Conservation (phyloP, 2,888 invertebrate genomes). For the Glaucopsyche alexis region DNA sequence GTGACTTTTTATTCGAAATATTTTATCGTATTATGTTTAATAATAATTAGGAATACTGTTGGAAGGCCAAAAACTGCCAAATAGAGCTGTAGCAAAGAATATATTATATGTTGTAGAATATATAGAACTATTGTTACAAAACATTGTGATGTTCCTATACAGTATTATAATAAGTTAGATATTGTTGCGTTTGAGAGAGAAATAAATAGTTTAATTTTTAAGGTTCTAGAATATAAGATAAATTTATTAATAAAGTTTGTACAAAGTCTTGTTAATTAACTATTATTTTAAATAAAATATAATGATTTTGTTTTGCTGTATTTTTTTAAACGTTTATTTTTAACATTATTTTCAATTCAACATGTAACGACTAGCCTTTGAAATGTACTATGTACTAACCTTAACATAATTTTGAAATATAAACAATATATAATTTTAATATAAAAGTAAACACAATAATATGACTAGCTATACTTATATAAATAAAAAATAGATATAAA, state of each 20-base stretch:
- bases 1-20: not conserved
- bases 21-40: not conserved
- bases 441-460: too few relatives aligned
- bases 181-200: too few relatives aligned
- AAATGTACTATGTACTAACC: too few relatives aligned
- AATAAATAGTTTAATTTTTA: conserved; percentile 39
- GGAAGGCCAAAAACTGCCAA: conserved; percentile 14
- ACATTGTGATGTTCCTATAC: conserved; percentile 66
- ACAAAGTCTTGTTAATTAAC: conserved; percentile 59
- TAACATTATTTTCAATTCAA: too few relatives aligned
- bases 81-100: not conserved
- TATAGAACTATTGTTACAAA: conserved; percentile 25
- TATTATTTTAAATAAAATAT: conserved; percentile 37
- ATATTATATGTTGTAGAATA: too few relatives aligned
- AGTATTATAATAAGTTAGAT: conserved; percentile 53
- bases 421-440: too few relatives aligned
- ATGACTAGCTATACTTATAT: too few relatives aligned
- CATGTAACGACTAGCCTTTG: too few relatives aligned
- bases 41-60: not conserved
- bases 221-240: conserved; percentile 38
- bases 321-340: not conserved
- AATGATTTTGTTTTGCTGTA: conserved; percentile 30
- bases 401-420: too few relatives aligned
- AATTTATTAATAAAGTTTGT: conserved; percentile 51
- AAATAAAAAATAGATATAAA: too few relatives aligned